phyloP scores from a whole-genome alignment of 1,140 invertebrate genomes.

The Rhagoletis zephyria region DNA sequence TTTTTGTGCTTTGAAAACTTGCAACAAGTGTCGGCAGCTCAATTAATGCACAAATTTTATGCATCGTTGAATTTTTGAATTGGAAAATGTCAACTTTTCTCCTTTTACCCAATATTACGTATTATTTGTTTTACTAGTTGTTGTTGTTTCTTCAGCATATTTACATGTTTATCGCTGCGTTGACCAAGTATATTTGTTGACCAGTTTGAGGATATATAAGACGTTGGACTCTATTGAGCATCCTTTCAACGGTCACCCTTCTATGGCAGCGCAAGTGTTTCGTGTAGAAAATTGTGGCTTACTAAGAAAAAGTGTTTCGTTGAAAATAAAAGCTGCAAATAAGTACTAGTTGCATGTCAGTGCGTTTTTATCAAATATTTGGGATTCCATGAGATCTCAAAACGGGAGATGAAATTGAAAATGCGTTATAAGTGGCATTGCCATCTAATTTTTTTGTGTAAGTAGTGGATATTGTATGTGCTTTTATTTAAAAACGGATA shows the following conservation, averaged over 20 bases:
- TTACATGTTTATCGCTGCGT: background rate
- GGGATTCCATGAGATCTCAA: background rate
- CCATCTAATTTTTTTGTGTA: conserved; percentile 40
- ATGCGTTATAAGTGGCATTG: conserved; percentile 54
- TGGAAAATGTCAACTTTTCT: conserved; percentile 11
- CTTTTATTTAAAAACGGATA: background rate
- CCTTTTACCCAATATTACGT: background rate
- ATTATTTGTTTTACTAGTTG: background rate
- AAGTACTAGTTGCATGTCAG: background rate
- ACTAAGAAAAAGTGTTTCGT: background rate
- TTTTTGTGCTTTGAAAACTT: conserved; percentile 28
- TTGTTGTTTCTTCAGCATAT: background rate
- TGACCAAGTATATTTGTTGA: background rate
- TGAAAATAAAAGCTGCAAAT: background rate
- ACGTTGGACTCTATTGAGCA: background rate
- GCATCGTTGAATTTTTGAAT: conserved; percentile 44
- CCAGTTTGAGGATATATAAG: conserved; percentile 37
- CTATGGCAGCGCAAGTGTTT: background rate
- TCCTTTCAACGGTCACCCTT: background rate
- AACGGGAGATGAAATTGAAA: background rate
- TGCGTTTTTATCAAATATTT: background rate
- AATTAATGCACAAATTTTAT: conserved; percentile 16
- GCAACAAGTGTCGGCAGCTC: conserved; percentile 28
- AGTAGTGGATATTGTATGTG: conserved; percentile 17
- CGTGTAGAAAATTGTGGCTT: background rate